phyloP scores from a whole-genome alignment of 2,888 invertebrate genomes.

The Tachina grossa region DNA sequence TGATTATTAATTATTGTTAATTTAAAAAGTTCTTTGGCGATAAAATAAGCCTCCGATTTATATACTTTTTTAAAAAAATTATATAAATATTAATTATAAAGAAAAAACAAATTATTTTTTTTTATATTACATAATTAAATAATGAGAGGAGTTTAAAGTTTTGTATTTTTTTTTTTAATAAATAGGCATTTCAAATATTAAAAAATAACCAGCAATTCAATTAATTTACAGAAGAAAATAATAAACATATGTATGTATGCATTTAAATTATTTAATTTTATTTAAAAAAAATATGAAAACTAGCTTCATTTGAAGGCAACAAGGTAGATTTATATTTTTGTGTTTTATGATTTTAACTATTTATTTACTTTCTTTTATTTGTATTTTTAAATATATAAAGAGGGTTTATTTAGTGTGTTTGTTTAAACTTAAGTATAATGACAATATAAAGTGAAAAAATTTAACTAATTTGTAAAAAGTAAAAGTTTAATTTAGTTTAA shows the following conservation, averaged over 20 bases:
- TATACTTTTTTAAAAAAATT: conserved; percentile 74
- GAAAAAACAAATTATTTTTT: conserved; percentile 68
- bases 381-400: conserved; percentile 59
- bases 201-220: conserved; percentile 70
- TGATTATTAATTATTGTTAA: conserved; percentile 72
- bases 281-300: conserved; percentile 72
- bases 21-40: conserved; percentile 80
- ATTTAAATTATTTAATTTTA: conserved; percentile 39
- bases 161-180: conserved; percentile 49
- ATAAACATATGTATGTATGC: conserved; percentile 16
- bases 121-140: conserved; percentile 54
- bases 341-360: conserved; percentile 72
- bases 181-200: conserved; percentile 58
- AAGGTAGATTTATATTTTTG: conserved; percentile 76
- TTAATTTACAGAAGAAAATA: conserved; percentile 64
- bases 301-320: conserved; percentile 82
- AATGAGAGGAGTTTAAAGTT: conserved; percentile 47
- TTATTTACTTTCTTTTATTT: conserved; percentile 17
- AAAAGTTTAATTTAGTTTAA: conserved; percentile 56
- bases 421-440: conserved; percentile 65
- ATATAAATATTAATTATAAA: conserved; percentile 71
- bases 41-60: conserved; percentile 82
- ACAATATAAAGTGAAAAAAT: conserved; percentile 70
- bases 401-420: conserved; percentile 36
- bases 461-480: conserved; percentile 65